phyloP scores from a whole-genome alignment of 2,797 vertebrate genomes.

The Sebastes kiyomatsui region DNA sequence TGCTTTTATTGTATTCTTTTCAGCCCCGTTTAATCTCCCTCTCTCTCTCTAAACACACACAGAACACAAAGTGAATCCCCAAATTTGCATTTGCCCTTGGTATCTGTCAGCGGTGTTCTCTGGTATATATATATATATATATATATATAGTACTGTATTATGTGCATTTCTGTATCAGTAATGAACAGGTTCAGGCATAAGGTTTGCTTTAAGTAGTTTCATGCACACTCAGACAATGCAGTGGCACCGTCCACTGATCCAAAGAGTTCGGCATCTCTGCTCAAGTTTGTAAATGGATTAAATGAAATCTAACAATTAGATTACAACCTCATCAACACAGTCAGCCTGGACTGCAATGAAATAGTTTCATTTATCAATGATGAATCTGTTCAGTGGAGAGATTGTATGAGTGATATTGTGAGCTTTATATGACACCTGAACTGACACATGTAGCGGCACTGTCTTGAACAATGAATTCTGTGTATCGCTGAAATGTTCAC shows the following conservation, averaged over 20 bases:
- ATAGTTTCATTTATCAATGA: neutral
- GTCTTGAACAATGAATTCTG: neutral
- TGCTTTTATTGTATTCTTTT: constrained; percentile 24
- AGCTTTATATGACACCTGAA: neutral
- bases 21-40: constrained; percentile 20
- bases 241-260: neutral
- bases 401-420: neutral
- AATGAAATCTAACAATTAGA: neutral
- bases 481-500: neutral
- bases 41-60: constrained; percentile 8
- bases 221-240: neutral
- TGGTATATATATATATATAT: neutral
- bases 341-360: neutral
- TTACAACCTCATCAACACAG: neutral
- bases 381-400: neutral
- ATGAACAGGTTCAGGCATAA: neutral
- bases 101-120: constrained; percentile 3
- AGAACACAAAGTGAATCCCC: constrained; percentile 18
- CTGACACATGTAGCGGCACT: neutral
- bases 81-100: constrained; percentile 23
- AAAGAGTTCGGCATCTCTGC: neutral
- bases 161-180: constrained; percentile 3
- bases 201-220: neutral
- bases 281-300: constrained; percentile 5
- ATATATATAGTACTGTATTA: neutral